Base-by-base conservation (phyloP, 2,113 vertebrate genomes). In the Morone saxatilis region DNA sequence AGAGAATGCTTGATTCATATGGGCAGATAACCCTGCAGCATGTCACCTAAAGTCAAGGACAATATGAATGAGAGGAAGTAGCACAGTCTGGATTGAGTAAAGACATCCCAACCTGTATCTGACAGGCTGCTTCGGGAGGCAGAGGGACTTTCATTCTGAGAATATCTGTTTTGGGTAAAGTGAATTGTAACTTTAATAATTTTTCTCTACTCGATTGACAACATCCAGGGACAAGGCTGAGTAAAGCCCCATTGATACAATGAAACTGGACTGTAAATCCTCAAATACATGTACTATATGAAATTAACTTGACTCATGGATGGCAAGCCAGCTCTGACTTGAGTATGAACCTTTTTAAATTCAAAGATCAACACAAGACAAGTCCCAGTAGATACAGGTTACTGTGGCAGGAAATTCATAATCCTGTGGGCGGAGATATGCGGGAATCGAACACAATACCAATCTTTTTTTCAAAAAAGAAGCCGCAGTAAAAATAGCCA, bases 61-160 rank as follows among this genome's bases (percentile, higher is more conserved):
- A 88, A 16, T 53, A 81, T 93, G 90, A 95, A 94, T 94, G 84
- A 91, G 65, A 90, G 94, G 94, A 94, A 94, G 88, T 67, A 69
- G 79, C 85, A 41, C 71, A 81, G 85, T 67, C 71, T 81, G 78
- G 59, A 75, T 76, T 53, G 82, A 83, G 88, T 57, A 78, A 74
- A 92, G 88, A 91, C 86, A 92, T 86, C 88, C 81, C 87, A 78
- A 71, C 47, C 78, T 84, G 77, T 88, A 78, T 90, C 53, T 79
- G 87, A 89, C 78, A 81, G 2, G n/a, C 50, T 53, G 72, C 40
- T 66, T 65, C 43, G 4, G 51, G 48, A 12, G 36, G 8, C 63
- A 56, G 53, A 40, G 22, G 65, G 22, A 56, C 40, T 50, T 69
- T 76, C 76, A 81, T 41, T 65, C 17, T 36, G 38, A 61, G 12